Percentiles rank a stretch among this genome's conserved stretches.
phyloP scores from a whole-genome alignment of 2,797 vertebrate species.

The Eulemur coronatus region DNA sequence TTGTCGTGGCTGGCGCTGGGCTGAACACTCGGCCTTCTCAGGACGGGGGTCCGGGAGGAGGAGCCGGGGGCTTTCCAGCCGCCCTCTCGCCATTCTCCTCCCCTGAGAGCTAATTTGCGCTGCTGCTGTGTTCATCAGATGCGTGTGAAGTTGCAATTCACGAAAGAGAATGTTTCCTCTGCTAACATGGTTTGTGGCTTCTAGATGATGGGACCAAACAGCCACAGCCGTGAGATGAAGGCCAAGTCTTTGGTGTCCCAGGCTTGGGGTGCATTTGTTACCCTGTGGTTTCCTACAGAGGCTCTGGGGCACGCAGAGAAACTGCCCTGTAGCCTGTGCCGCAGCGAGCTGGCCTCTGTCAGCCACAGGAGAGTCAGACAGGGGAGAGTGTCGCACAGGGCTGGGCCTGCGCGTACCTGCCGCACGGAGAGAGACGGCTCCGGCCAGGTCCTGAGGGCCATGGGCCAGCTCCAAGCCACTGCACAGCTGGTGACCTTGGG shows the following conservation, averaged over 20 bases:
- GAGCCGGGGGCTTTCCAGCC: background rate
- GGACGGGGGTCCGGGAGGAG: background rate
- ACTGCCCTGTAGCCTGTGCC: background rate
- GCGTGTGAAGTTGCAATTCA: background rate
- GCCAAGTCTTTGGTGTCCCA: too few species aligned
- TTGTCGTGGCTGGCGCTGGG: background rate
- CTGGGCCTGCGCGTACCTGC: accelerated
- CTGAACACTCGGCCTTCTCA: background rate
- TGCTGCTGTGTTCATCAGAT: background rate
- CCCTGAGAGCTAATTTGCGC: background rate
- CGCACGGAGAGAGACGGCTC: background rate
- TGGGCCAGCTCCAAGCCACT: background rate
- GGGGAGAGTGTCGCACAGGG: background rate
- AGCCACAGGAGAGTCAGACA: background rate
- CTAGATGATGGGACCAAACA: background rate
- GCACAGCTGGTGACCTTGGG: background rate
- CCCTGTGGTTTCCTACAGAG: background rate
- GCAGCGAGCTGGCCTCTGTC: background rate
- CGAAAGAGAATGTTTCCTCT: background rate
- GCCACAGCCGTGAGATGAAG: background rate
- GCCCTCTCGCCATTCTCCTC: background rate
- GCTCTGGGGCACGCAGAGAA: background rate
- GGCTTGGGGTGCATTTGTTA: background rate
- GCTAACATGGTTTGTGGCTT: background rate
- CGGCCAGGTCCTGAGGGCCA: background rate